Conservation (phyloP, 2,888 invertebrate genomes). For the Pollenia amentaria region DNA sequence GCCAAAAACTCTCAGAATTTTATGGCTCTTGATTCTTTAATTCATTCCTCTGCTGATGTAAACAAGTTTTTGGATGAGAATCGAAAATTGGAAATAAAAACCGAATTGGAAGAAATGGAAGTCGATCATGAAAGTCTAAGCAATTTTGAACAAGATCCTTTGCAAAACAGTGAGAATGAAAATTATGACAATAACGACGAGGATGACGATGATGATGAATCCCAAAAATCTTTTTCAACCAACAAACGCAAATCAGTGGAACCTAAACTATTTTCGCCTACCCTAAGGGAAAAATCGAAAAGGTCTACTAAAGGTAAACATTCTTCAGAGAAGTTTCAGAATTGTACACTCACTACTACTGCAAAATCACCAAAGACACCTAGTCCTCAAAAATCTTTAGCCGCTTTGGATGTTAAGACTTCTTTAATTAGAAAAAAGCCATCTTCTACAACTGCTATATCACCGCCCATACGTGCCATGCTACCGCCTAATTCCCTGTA, state of each 20-base stretch:
- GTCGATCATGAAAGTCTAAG: constrained; percentile 78
- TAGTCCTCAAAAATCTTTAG: constrained; percentile 74
- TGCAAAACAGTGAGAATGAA: constrained; percentile 67
- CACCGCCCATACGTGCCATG: constrained; percentile 83
- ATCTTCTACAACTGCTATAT: constrained; percentile 75
- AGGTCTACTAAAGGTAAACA: constrained; percentile 81
- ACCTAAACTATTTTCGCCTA: constrained; percentile 74
- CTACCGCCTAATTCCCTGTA: constrained; percentile 82
- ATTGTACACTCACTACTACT: constrained; percentile 60
- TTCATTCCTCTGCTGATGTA: constrained; percentile 88
- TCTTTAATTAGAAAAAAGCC: constrained; percentile 77
- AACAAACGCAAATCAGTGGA: constrained; percentile 50
- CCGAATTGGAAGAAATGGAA: constrained; percentile 82
- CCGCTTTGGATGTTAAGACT: constrained; percentile 68
- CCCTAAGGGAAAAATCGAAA: constrained; percentile 81
- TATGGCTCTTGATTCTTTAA: constrained; percentile 90
- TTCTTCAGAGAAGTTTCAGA: constrained; percentile 81
- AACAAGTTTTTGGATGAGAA: constrained; percentile 88
- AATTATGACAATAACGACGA: constrained; percentile 60
- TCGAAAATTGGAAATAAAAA: constrained; percentile 84
- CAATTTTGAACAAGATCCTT: constrained; percentile 75
- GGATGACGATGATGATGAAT: constrained; percentile 58
- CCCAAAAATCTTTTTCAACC: constrained; percentile 53
- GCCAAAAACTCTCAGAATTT: constrained; percentile 91
- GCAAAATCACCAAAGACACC: constrained; percentile 70